phyloP scores from a whole-genome alignment of 2,888 invertebrate genomes.

The Archaeoteleia sp. region DNA sequence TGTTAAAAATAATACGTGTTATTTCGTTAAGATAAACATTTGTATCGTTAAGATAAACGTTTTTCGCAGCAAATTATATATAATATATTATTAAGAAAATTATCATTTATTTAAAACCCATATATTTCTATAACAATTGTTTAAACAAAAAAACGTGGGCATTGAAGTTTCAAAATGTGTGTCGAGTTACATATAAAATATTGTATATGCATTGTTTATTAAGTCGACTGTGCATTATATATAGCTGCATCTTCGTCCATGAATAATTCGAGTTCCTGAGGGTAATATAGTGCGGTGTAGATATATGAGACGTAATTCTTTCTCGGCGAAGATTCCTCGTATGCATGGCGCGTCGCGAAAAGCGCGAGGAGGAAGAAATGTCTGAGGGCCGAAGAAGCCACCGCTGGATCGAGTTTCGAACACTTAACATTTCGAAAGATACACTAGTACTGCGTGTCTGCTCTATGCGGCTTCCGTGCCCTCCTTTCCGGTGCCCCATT shows the following conservation, averaged over 20 bases:
- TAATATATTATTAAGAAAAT: too few relatives aligned
- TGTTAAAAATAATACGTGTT: too few relatives aligned
- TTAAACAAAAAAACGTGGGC: too few relatives aligned
- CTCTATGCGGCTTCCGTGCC: not conserved
- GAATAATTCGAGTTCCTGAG: constrained; percentile 11
- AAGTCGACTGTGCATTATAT: not conserved
- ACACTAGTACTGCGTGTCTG: constrained; percentile 8
- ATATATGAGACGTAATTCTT: constrained; percentile 17
- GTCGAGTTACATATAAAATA: too few relatives aligned
- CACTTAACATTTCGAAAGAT: constrained; percentile 16
- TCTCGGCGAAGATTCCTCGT: constrained; percentile 7
- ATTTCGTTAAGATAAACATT: too few relatives aligned
- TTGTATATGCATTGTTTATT: too few relatives aligned
- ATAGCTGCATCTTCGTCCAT: constrained; percentile 7
- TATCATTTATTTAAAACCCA: too few relatives aligned
- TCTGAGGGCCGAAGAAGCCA: constrained; percentile 1
- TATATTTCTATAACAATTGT: too few relatives aligned
- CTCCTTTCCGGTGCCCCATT: not conserved
- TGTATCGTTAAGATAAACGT: too few relatives aligned
- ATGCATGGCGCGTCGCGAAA: constrained; percentile 9
- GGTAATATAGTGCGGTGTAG: constrained; percentile 10
- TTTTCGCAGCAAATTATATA: too few relatives aligned
- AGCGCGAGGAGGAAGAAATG: constrained; percentile 6
- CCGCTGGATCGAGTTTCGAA: constrained; percentile 11
- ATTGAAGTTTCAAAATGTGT: too few relatives aligned